Base-by-base conservation (phyloP, 2,888 invertebrate genomes). In the Rotaria socialis region DNA sequence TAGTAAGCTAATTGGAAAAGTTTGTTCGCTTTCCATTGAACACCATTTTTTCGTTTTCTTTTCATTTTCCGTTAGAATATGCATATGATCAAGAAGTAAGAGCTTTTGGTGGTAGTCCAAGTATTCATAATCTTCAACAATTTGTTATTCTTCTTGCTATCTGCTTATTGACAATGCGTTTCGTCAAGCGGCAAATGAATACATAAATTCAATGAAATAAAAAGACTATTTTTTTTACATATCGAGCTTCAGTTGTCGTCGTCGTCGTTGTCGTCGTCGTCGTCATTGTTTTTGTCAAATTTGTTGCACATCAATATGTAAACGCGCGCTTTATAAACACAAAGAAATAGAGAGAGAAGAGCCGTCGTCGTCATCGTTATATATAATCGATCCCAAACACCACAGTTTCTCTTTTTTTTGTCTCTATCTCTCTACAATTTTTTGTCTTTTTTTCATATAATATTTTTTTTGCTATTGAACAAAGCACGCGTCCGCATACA, bases 391-490 rank as follows among this genome's bases (percentile, higher is more conserved):
- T 67, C 67, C 67, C 35, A 67, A 52, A 67, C 67, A 67, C 67
- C 67, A 67, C 67, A 67, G 27, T 24, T 67, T 67, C 11, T 35
- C 27, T 27, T 67, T 35, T 35, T 55, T 67, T 67, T 27, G 35
- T 67, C 67, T 67, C 67, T 35, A 19, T 67, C 67, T 67, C 67
- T 67, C 67, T 67, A 67, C 67, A 67, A 27, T 41, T 67, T 67
- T 67, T 19, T 67, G 27, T 67, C 27, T 67, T 67, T 35, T 67
- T 67, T 35, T 35, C 27, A 67, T 41, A 67, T 67, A 41, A 67
- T 35, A 67, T 67, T 67, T 67, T 67, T 67, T 67, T 35, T 67
- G 67, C 27, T 67, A 67, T 41, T 67, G 67, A 67, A 67, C 67
- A 67, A 67, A 67, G 35, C 67, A 67, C 67, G 67, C 67, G 67